phyloP scores from a whole-genome alignment of 2,113 vertebrate species.

The Chamaetylas fuelleborni region DNA sequence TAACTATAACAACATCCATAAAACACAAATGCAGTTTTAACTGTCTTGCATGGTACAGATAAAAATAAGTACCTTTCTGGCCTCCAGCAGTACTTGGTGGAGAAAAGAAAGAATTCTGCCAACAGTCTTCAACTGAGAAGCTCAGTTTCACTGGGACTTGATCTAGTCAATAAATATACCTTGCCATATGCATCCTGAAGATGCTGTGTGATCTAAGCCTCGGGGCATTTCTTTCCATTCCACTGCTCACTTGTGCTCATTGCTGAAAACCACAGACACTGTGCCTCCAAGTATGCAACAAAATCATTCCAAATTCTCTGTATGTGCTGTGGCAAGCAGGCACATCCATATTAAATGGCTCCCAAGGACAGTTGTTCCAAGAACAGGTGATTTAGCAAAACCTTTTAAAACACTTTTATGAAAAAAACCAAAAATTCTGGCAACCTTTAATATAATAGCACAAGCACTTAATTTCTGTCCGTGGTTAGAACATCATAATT shows the following conservation, averaged over 20 bases:
- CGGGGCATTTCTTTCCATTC: not conserved
- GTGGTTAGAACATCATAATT: not conserved
- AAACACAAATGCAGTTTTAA: not conserved
- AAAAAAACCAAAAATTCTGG: not conserved
- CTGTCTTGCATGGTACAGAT: not conserved
- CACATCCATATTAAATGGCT: not conserved
- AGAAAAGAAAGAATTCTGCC: not conserved
- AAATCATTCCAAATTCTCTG: not conserved
- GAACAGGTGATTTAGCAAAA: not conserved
- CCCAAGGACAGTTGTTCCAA: not conserved
- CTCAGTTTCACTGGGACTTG: not conserved
- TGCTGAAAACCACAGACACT: not conserved
- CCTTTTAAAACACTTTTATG: not conserved
- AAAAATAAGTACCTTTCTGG: not conserved
- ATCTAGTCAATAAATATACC: not conserved
- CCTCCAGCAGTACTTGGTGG: not conserved
- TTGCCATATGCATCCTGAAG: not conserved
- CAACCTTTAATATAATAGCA: not conserved
- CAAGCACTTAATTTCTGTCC: not conserved
- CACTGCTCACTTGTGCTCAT: not conserved
- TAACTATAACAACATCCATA: not conserved
- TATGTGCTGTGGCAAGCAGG: not conserved
- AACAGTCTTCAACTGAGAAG: not conserved
- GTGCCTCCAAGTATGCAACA: not conserved
- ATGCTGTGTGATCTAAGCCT: not conserved